These are phyloP conservation scores for Fregetta grallaria DNA, from an alignment of 2,113 vertebrate species.

Conservation along the genomic window DNA sequence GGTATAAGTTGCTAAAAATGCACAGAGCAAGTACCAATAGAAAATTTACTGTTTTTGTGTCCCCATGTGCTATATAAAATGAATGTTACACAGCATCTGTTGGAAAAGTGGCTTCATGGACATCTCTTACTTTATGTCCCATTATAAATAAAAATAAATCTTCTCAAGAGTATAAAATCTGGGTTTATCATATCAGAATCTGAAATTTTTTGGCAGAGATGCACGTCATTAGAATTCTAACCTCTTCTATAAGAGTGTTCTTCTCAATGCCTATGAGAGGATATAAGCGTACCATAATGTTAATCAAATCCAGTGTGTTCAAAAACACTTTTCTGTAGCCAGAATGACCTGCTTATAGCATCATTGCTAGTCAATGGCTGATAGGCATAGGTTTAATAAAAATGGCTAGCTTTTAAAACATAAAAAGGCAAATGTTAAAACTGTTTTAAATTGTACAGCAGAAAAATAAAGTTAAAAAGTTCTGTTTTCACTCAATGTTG, in stretches of 20 bases:
- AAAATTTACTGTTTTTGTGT: constrained; percentile 80
- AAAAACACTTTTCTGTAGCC: constrained; percentile 78
- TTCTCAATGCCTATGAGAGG: constrained; percentile 69
- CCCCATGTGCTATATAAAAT: constrained; percentile 83
- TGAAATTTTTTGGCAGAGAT: constrained; percentile 81
- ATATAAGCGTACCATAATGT: constrained; percentile 73
- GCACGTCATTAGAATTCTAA: constrained; percentile 72
- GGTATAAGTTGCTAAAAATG: constrained; percentile 86
- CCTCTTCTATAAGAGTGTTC: constrained; percentile 67
- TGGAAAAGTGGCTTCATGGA: constrained; percentile 83
- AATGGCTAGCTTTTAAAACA: constrained; percentile 85
- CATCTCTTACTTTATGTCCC: constrained; percentile 81
- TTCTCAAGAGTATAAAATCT: constrained; percentile 87
- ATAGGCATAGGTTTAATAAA: constrained; percentile 83
- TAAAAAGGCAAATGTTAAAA: constrained; percentile 88
- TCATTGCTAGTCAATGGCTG: constrained; percentile 68
- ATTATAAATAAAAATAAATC: constrained; percentile 87
- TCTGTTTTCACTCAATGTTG: constrained; percentile 79
- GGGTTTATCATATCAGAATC: constrained; percentile 78
- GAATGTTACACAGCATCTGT: constrained; percentile 81
- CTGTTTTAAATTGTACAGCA: constrained; percentile 86
- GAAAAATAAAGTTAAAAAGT: constrained; percentile 88
- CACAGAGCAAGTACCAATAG: constrained; percentile 85
- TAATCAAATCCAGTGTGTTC: constrained; percentile 82
- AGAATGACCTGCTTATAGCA: constrained; percentile 71